Conservation (phyloP, 2,888 invertebrate species). For the Xanthorhoe spadicearia region DNA sequence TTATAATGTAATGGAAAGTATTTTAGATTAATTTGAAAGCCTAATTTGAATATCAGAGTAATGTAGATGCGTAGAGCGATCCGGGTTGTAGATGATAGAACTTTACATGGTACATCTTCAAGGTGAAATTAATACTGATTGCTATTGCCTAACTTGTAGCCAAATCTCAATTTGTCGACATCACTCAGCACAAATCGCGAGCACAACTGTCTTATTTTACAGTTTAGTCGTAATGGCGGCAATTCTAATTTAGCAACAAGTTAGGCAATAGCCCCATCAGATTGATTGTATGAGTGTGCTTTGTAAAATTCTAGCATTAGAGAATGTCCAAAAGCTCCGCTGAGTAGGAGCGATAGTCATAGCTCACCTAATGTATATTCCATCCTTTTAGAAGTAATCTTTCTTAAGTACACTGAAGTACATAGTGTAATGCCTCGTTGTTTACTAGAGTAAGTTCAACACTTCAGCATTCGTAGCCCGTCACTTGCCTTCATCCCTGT, state of each 20-base stretch:
- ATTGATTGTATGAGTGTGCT: conserved; percentile 1
- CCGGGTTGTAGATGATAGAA: conserved; percentile 46
- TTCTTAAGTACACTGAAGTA: conserved; percentile 80
- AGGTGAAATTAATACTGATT: conserved; percentile 7
- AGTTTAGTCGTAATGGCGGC: too few relatives aligned
- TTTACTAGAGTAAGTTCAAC: conserved; percentile 75
- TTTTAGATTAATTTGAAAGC: conserved; percentile 52
- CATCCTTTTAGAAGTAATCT: conserved; percentile 78
- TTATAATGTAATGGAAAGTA: conserved; percentile 41
- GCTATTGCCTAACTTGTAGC: too few relatives aligned
- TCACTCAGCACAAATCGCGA: too few relatives aligned
- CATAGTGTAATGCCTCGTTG: conserved; percentile 75
- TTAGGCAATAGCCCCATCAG: neutral
- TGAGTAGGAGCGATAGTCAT: conserved; percentile 63
- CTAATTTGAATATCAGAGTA: conserved; percentile 63
- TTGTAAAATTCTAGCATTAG: conserved; percentile 23
- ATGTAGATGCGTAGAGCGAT: conserved; percentile 67
- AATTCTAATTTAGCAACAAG: too few relatives aligned
- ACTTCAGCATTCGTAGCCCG: conserved; percentile 68
- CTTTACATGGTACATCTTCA: conserved; percentile 12
- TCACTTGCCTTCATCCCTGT: conserved; percentile 75
- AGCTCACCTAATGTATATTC: conserved; percentile 84
- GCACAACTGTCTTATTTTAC: too few relatives aligned
- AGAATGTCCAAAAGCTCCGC: conserved; percentile 64
- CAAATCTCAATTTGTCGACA: too few relatives aligned